Evolutionary conservation across 1,140 invertebrate genomes (phyloP).

Genomic region (Temnothorax nylanderi): DNA sequence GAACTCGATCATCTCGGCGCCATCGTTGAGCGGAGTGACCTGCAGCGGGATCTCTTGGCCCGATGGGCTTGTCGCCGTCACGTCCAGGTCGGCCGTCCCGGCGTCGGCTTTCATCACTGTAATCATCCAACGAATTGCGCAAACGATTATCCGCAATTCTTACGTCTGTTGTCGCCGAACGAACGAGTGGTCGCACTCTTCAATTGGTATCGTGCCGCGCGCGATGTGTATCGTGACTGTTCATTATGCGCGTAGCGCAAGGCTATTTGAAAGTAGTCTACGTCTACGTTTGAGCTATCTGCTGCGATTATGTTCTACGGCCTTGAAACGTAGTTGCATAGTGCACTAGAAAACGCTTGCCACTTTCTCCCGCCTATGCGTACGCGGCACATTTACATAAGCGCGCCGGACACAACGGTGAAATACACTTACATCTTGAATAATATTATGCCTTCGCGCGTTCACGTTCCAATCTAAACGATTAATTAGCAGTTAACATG

Average conservation of each 20-base stretch:
- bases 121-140: conserved; percentile 69
- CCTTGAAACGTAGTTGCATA: conserved; percentile 75
- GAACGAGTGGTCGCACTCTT: no score
- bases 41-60: conserved; percentile 94
- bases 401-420: neutral
- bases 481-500: conserved; percentile 5
- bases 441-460: neutral
- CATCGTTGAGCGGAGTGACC: conserved; percentile 91
- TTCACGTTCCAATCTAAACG: neutral
- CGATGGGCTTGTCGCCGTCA: conserved; percentile 95
- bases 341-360: conserved; percentile 71
- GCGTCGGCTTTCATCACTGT: conserved; percentile 94
- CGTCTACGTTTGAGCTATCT: conserved; percentile 75
- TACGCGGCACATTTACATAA: conserved; percentile 44
- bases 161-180: neutral
- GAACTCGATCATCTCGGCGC: conserved; percentile 93
- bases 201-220: neutral
- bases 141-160: conserved; percentile 9
- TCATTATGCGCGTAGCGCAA: conserved; percentile 63
- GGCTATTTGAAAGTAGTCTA: conserved; percentile 81
- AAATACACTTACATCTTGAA: neutral
- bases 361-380: conserved; percentile 73
- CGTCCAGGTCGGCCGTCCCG: conserved; percentile 95
- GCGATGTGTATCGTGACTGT: conserved; percentile 26
- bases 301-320: conserved; percentile 77